Percentiles rank a stretch among this genome's conserved stretches.
Evolutionary conservation across 2,797 vertebrate species (phyloP).

Genomic region (Scomberomorus guttatus): DNA sequence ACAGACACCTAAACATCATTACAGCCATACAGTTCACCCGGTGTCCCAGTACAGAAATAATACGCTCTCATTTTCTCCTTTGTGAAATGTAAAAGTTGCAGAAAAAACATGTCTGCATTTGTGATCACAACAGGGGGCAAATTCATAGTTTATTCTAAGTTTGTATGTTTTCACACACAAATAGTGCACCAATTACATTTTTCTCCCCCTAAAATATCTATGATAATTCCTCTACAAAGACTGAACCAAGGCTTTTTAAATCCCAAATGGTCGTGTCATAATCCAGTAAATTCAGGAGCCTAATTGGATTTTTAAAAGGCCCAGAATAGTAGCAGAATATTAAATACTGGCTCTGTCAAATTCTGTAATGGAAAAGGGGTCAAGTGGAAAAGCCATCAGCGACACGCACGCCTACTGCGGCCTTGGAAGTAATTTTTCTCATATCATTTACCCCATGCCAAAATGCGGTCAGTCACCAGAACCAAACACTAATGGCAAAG

Average conservation of each 20-base stretch:
- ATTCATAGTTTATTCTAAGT: conserved; percentile 24
- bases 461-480: conserved; percentile 77
- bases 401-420: conserved; percentile 58
- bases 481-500: conserved; percentile 74
- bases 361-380: conserved; percentile 77
- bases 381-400: conserved; percentile 77
- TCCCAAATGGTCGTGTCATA: conserved; percentile 76
- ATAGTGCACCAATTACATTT: conserved; percentile 52
- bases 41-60: background rate
- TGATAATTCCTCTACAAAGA: conserved; percentile 70
- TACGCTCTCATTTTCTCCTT: background rate
- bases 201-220: conserved; percentile 57
- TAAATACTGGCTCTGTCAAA: conserved; percentile 81
- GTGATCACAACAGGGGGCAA: conserved; percentile 12
- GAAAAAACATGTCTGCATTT: background rate
- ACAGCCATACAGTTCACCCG: background rate
- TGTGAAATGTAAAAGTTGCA: background rate
- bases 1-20: background rate
- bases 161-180: conserved; percentile 42
- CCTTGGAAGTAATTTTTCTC: conserved; percentile 64
- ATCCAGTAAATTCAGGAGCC: conserved; percentile 78
- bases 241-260: conserved; percentile 69
- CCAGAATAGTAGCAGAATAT: conserved; percentile 80
- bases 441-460: conserved; percentile 67
- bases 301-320: conserved; percentile 85